These are phyloP conservation scores for Amiota mariae DNA, from an alignment of 2,888 invertebrate species.

Conservation along the genomic window DNA sequence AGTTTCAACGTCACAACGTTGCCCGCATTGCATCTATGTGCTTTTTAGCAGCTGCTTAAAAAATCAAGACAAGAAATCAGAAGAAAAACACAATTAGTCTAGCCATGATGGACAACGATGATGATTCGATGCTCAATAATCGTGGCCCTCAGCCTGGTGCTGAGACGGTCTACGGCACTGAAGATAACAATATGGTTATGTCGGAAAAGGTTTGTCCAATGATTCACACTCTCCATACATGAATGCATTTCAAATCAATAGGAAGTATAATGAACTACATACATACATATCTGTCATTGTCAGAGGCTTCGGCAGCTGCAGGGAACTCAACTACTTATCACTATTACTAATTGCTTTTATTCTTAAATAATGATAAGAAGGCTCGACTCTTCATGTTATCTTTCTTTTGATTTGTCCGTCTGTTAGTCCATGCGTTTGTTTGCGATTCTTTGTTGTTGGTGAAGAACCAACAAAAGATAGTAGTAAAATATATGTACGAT, in stretches of 20 bases:
- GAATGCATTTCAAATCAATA: neutral
- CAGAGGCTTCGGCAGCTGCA: neutral
- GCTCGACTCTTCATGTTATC: neutral
- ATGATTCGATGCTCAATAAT: slow-evolving; percentile 70
- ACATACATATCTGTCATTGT: neutral
- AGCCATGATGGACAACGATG: slow-evolving; percentile 71
- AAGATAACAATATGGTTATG: slow-evolving; percentile 97
- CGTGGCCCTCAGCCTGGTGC: slow-evolving; percentile 76
- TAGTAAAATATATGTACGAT: no score
- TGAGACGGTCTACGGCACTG: slow-evolving; percentile 95
- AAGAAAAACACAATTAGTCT: slow-evolving; percentile 34
- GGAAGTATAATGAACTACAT: neutral
- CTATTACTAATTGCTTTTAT: slow-evolving; percentile 1
- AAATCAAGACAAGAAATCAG: slow-evolving; percentile 27
- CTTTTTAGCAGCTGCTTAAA: slow-evolving; percentile 15
- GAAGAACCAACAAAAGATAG: no score
- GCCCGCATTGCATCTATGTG: slow-evolving; percentile 37
- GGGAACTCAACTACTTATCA: neutral
- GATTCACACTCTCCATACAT: neutral
- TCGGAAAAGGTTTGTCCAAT: slow-evolving; percentile 85
- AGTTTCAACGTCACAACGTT: no score
- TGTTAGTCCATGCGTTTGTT: no score
- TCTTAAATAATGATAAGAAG: slow-evolving; percentile 15
- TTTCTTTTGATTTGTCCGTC: no score
- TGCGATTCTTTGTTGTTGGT: no score